Evolutionary conservation across 1,140 invertebrate species (phyloP), one percentile per base, ranked within the genome.

Genomic region (Drosophila azteca): DNA sequence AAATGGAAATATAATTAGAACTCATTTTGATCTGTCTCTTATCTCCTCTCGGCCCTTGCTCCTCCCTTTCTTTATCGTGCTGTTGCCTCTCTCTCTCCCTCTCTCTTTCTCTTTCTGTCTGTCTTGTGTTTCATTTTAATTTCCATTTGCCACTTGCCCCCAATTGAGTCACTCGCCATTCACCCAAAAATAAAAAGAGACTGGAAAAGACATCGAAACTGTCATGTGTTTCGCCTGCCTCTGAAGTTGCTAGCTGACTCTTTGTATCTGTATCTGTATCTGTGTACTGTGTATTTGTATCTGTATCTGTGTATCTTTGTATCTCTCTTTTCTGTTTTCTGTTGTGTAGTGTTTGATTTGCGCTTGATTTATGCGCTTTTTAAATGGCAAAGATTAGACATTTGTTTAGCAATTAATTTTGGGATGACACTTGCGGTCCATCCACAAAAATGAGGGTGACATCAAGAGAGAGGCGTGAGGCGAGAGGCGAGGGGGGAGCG

Each of bases 321-420:
- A 6, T 31, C 31, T 54, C 35, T 57, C 41, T 44, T 52, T 68
- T 69, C 35, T 39, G 17, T 20, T 20, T 20, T 20, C 17, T 20
- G 17, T 1, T 39, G 35, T 13, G 51, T 69, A 60, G 62, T 79
- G 74, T 87, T 87, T 85, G 82, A 87, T 85, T 85, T 87, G 74
- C 59, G 78, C 82, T 85, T 85, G 82, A 85, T 85, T 85, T 85
- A 85, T 85, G 82, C 82, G 82, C 69, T 85, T 85, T 87, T 85
- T 85, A 85, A 87, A 88, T 87, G 83, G 71, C 83, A 87, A 87
- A 87, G 83, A 87, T 87, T 87, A 87, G 83, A 87, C 83, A 87
- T 87, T 87, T 87, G 83, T 88, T 88, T 79, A 79, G 83, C 83
- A 87, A 87, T 87, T 87, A 82, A 87, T 87, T 87, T 82, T 46